phyloP scores from a whole-genome alignment of 1,140 invertebrate genomes.

The Cydia fagiglandana region DNA sequence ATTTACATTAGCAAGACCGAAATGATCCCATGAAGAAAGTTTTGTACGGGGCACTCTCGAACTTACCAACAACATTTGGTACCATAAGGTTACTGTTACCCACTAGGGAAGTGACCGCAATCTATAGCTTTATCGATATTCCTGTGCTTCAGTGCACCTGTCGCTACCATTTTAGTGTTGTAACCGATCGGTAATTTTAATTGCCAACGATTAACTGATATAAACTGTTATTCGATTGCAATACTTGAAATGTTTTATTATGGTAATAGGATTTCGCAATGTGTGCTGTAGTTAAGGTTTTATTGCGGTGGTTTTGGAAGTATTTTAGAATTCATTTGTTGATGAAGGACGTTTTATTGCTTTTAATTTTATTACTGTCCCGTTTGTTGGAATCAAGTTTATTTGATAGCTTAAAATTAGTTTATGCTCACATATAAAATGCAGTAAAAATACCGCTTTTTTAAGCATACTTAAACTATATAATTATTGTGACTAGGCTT shows the following conservation, averaged over 20 bases:
- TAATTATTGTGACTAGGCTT: too few species aligned
- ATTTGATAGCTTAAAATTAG: not conserved
- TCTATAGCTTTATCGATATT: slow-evolving; percentile 58
- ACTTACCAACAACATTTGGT: not conserved
- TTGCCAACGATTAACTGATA: slow-evolving; percentile 21
- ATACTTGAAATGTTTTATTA: not conserved
- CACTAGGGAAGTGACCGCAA: slow-evolving; percentile 41
- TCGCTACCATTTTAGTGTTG: slow-evolving; percentile 47
- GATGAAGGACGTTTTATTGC: not conserved
- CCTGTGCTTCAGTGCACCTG: slow-evolving; percentile 49
- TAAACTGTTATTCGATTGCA: slow-evolving; percentile 13
- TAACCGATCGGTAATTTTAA: slow-evolving; percentile 44
- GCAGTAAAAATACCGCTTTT: too few species aligned
- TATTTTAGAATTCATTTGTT: not conserved
- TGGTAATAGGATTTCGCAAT: slow-evolving; percentile 14
- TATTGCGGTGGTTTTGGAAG: not conserved
- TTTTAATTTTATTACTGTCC: not conserved
- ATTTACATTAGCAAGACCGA: too few species aligned
- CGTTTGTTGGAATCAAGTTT: not conserved
- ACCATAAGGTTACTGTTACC: slow-evolving; percentile 25
- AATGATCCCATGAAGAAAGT: too few species aligned
- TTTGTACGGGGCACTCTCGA: not conserved
- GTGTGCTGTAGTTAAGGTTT: slow-evolving; percentile 9
- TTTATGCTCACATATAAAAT: not conserved
- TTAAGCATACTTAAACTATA: too few species aligned